Base-by-base conservation (phyloP, 2,888 invertebrate species). In the Carcina quercana region DNA sequence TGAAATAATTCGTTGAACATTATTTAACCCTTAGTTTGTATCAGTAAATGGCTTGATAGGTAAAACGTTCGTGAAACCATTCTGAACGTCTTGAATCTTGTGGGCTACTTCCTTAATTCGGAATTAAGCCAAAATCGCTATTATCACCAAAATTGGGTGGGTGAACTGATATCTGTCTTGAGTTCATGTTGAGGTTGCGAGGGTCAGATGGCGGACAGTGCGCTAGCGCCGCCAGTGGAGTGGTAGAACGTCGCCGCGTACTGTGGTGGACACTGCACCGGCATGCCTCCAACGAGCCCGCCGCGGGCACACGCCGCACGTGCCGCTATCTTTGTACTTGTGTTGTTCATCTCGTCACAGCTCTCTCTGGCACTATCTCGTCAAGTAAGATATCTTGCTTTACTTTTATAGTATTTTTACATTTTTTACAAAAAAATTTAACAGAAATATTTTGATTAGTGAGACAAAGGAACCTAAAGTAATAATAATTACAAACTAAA, bases 121-220 rank as follows among this genome's bases (percentile, higher is more conserved):
- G n/a, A n/a, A n/a, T n/a, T n/a, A n/a, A n/a, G n/a, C n/a, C 63
- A 52, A 68, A 66, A 62, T 61, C 37, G 53, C 50, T 45, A 59
- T 62, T 78, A 79, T 79, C 79, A 47, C 61, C 58, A 53, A 76
- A 82, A 78, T 74, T 80, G 64, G 79, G 80, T 78, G 75, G 72
- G 64, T 75, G 76, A 76, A 75, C 76, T 71, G 66, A 71, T 80
- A 80, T 82, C 75, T 72, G 47, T 50, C 43, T 52, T 50, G 71
- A 53, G 73, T 74, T 75, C 70, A 74, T 68, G 66, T 61, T 53
- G 53, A n/a, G 65, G 73, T 71, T 67, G 53, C 56, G 27, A 24
- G 72, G 79, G 79, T 78, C 79, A 76, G 57, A 52, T 60, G 64
- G 60, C 70, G 65, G 59, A 38, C 65, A 59, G 61, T 63, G 67